Conservation (phyloP, 2,888 invertebrate genomes). For the Lycia hirtaria region DNA sequence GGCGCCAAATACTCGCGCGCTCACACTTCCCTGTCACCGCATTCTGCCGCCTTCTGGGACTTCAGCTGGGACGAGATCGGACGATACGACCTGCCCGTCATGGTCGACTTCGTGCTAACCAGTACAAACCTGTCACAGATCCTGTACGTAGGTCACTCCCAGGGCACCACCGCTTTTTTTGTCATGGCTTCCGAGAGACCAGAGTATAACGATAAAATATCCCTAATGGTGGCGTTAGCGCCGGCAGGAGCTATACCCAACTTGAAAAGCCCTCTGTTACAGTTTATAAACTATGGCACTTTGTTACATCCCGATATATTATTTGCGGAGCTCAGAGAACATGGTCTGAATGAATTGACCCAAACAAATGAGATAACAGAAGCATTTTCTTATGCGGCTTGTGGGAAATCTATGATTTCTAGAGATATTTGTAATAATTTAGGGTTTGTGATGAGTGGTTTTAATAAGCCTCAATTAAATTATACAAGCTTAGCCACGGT, state of each 20-base stretch:
- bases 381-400: slow-evolving; percentile 24
- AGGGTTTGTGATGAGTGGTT: slow-evolving; percentile 35
- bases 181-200: slow-evolving; percentile 86
- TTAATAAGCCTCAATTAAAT: slow-evolving; percentile 35
- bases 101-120: slow-evolving; percentile 88
- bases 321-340: slow-evolving; percentile 2
- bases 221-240: slow-evolving; percentile 62
- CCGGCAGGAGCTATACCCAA: slow-evolving; percentile 50
- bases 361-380: slow-evolving; percentile 14
- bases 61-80: slow-evolving; percentile 93
- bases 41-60: slow-evolving; percentile 80
- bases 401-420: slow-evolving; percentile 28
- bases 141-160: slow-evolving; percentile 91
- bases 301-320: neutral
- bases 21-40: slow-evolving; percentile 73
- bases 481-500: slow-evolving; percentile 39
- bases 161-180: slow-evolving; percentile 86
- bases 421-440: slow-evolving; percentile 38
- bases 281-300: slow-evolving; percentile 33
- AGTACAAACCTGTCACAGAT: slow-evolving; percentile 84
- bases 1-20: slow-evolving; percentile 87
- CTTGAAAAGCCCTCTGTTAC: slow-evolving; percentile 39
- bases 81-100: slow-evolving; percentile 89
- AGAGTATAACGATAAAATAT: slow-evolving; percentile 86
- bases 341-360: slow-evolving; percentile 15